Percentiles rank a stretch among this genome's conserved stretches.
Conservation (phyloP, 2,888 invertebrate species). For the Acanthopleura granulata region DNA sequence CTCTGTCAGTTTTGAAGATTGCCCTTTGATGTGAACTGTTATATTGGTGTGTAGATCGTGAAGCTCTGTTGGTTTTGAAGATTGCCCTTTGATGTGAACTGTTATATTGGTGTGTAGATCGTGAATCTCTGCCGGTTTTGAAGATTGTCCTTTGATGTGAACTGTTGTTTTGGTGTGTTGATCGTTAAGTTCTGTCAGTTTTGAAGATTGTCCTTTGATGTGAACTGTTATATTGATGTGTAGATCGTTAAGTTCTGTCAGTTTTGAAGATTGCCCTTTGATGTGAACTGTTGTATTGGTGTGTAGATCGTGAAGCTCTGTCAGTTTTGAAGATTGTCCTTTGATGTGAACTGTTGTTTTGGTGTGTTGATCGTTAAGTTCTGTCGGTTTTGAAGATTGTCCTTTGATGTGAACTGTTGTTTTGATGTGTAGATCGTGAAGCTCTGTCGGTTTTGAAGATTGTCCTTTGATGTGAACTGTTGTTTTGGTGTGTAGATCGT, state of each 20-base stretch:
- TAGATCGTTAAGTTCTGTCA: conserved; percentile 90
- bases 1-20: conserved; percentile 94
- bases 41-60: conserved; percentile 76
- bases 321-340: conserved; percentile 95
- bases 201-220: conserved; percentile 94
- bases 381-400: conserved; percentile 93
- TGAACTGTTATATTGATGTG: conserved; percentile 74
- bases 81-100: neutral
- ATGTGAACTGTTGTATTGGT: conserved; percentile 77
- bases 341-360: conserved; percentile 81
- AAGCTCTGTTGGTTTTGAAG: no score
- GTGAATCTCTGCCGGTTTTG: conserved; percentile 93
- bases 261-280: conserved; percentile 94
- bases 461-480: conserved; percentile 92
- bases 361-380: conserved; percentile 80
- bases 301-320: conserved; percentile 84
- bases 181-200: conserved; percentile 90
- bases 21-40: conserved; percentile 89
- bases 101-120: conserved; percentile 73
- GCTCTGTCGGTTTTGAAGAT: conserved; percentile 92
- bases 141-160: conserved; percentile 94
- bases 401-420: conserved; percentile 86
- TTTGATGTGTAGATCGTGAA: conserved; percentile 77
- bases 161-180: conserved; percentile 72
- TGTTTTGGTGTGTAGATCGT: conserved; percentile 74